These are phyloP conservation scores for Strix occidentalis DNA, from an alignment of 2,797 vertebrate genomes.

Conservation along the genomic window DNA sequence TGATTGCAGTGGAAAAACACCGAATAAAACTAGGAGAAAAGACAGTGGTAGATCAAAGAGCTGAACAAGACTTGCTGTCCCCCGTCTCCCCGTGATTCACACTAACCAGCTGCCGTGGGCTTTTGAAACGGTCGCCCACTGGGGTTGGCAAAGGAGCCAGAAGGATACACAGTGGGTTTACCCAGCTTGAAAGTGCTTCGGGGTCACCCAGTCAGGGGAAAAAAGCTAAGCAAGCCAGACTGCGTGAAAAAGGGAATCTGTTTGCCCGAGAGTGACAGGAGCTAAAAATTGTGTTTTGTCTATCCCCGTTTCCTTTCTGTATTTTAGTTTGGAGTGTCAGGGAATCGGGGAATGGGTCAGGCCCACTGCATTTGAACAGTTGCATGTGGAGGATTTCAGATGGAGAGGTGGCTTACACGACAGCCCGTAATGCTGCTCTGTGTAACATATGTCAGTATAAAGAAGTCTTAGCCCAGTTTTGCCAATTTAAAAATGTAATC, in stretches of 20 bases:
- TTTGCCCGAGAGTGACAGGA: neutral
- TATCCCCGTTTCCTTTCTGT: neutral
- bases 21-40: neutral
- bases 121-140: accelerated
- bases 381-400: too few species aligned
- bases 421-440: neutral
- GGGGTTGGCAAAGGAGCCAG: neutral
- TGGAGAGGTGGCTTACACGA: neutral
- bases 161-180: too few species aligned
- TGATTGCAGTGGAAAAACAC: neutral
- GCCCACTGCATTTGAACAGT: neutral
- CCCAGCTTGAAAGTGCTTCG: neutral
- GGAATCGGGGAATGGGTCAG: neutral
- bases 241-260: neutral
- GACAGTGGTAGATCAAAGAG: neutral
- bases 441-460: accelerated
- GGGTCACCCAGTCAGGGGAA: neutral
- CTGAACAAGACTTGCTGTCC: neutral
- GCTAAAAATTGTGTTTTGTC: neutral
- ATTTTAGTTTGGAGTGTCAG: neutral
- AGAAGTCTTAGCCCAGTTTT: neutral
- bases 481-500: neutral
- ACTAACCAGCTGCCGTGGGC: too few species aligned
- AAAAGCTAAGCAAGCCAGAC: neutral
- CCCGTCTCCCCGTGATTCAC: accelerated